Evolutionary conservation across 2,113 vertebrate genomes (phyloP).

Genomic region (Taxidea taxus): DNA sequence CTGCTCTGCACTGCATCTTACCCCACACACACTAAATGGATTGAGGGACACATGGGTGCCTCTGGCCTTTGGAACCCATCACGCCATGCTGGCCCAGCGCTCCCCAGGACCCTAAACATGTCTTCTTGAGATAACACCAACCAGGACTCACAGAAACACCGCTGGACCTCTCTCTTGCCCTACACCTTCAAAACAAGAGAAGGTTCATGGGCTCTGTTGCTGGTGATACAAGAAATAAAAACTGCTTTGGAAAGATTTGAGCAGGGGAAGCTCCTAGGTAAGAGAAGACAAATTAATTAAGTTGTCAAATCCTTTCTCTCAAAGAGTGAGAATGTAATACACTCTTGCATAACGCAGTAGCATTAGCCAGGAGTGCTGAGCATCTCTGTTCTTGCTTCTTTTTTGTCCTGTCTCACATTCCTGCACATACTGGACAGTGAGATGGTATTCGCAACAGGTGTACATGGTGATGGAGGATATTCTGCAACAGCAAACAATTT

Average conservation of each 20-base stretch:
- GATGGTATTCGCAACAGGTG: not conserved
- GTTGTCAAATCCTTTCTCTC: constrained; percentile 40
- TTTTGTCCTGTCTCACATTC: not conserved
- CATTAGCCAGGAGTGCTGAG: not conserved
- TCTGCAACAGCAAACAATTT: not conserved
- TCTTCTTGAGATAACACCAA: not conserved
- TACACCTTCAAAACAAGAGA: not conserved
- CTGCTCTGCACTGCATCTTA: not conserved
- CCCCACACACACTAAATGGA: not conserved
- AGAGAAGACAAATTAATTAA: constrained; percentile 49
- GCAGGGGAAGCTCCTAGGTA: not conserved
- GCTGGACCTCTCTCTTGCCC: not conserved
- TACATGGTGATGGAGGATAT: not conserved
- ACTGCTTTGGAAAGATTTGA: not conserved
- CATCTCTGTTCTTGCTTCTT: not conserved
- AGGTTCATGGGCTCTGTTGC: not conserved
- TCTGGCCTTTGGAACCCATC: not conserved
- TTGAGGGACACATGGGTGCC: not conserved
- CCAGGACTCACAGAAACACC: not conserved
- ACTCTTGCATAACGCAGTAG: not conserved
- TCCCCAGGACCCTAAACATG: not conserved
- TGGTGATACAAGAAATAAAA: constrained; percentile 41
- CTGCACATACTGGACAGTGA: not conserved
- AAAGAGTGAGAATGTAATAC: not conserved
- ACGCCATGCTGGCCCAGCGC: no score